These are phyloP conservation scores for Muntiacus muntjak DNA, from an alignment of 2,113 vertebrate genomes.

Conservation along the genomic window DNA sequence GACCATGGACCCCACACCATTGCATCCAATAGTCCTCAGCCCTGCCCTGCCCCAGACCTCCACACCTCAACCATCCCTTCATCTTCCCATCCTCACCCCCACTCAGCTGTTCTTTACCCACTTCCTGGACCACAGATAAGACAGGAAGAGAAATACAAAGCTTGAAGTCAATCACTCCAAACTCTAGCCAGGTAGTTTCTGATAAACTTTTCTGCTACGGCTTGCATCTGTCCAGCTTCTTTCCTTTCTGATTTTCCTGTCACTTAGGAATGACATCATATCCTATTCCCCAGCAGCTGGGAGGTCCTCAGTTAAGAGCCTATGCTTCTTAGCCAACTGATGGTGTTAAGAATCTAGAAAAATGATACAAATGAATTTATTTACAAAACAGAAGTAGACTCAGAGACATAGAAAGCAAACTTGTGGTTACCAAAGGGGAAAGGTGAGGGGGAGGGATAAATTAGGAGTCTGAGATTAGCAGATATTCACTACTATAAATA, in stretches of 20 bases:
- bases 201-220: neutral
- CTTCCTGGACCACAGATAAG: neutral
- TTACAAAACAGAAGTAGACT: neutral
- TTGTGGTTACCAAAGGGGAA: neutral
- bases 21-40: rapidly evolving
- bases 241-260: neutral
- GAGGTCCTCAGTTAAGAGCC: neutral
- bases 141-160: neutral
- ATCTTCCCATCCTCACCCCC: neutral
- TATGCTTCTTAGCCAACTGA: neutral
- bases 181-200: neutral
- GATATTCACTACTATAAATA: neutral
- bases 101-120: neutral
- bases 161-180: neutral
- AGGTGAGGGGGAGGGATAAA: neutral
- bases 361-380: neutral
- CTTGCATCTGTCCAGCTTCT: neutral
- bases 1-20: no score
- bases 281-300: neutral
- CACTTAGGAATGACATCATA: neutral
- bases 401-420: neutral
- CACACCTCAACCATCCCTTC: neutral
- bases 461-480: neutral
- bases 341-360: neutral
- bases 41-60: neutral